Conservation (phyloP, 92 coral and sea anemone species). For the Siderastrea siderea region DNA sequence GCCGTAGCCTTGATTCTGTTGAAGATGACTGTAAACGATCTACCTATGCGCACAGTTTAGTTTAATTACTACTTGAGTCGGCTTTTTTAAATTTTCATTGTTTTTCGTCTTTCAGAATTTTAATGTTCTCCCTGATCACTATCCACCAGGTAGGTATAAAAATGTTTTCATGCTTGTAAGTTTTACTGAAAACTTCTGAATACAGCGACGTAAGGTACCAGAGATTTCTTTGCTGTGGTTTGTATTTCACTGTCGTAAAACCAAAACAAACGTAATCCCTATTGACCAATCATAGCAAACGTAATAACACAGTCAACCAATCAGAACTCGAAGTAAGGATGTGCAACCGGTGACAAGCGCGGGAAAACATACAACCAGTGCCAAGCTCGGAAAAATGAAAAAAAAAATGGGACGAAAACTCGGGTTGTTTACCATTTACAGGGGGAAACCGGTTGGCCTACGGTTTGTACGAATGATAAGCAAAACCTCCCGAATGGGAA, state of each 20-base stretch:
- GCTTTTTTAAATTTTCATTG: not conserved
- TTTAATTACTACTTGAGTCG: too few relatives aligned
- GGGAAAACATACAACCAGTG: not conserved
- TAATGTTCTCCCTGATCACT: constrained; percentile 52
- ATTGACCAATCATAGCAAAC: not conserved
- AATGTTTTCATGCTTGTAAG: not conserved
- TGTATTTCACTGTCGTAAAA: not conserved
- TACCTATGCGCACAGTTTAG: too few relatives aligned
- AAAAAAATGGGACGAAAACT: too few relatives aligned
- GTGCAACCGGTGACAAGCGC: not conserved
- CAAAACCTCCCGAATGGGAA: too few relatives aligned
- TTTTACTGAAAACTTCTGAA: not conserved
- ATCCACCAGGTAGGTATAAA: constrained; percentile 42
- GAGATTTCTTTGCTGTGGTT: too few relatives aligned
- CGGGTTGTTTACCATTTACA: too few relatives aligned
- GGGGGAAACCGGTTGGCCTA: too few relatives aligned
- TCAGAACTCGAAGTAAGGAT: not conserved
- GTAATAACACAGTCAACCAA: not conserved
- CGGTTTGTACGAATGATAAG: too few relatives aligned
- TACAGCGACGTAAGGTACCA: not conserved
- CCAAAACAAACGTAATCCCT: not conserved
- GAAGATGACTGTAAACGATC: too few relatives aligned
- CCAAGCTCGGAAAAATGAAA: not conserved
- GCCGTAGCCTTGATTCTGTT: too few relatives aligned
- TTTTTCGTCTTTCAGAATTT: constrained; percentile 15